A percentile compares a stretch with the other conserved stretches of the same genome.
These are phyloP conservation scores for Dendronephthya gigantea DNA, from an alignment of 64 coral and sea anemone species.

Conservation along the genomic window DNA sequence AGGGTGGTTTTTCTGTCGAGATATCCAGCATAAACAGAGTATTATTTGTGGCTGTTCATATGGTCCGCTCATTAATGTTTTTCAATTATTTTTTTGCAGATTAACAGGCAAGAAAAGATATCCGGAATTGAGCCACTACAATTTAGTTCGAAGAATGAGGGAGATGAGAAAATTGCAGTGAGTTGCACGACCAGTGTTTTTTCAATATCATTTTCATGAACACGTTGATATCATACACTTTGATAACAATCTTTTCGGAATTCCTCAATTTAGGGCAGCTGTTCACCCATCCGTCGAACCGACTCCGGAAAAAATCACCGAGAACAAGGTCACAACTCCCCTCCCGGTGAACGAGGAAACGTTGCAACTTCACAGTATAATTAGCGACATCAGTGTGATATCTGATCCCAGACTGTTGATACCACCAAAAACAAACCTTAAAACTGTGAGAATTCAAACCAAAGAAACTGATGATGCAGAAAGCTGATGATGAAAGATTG, in stretches of 20 bases:
- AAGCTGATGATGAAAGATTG: too few relatives aligned
- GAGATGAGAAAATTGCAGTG: constrained; percentile 32
- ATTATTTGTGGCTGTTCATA: too few relatives aligned
- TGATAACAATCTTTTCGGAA: too few relatives aligned
- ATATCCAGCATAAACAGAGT: too few relatives aligned
- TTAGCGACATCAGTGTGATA: not conserved
- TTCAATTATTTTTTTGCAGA: not conserved
- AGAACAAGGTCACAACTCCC: not conserved
- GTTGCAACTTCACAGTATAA: not conserved
- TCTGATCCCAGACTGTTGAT: not conserved
- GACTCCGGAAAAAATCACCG: not conserved
- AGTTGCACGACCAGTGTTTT: not conserved
- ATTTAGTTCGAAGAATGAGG: constrained; percentile 68
- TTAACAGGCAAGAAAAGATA: constrained; percentile 63
- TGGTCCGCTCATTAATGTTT: too few relatives aligned
- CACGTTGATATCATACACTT: too few relatives aligned
- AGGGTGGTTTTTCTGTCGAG: too few relatives aligned
- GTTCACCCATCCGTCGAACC: not conserved
- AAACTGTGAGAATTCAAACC: not conserved
- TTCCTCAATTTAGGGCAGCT: not conserved
- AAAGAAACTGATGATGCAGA: too few relatives aligned
- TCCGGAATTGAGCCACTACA: constrained; percentile 92
- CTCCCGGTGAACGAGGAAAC: not conserved
- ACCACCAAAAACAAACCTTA: not conserved
- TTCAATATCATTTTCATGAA: too few relatives aligned